Conservation (phyloP, 2,888 invertebrate genomes). For the Cephus spinipes region DNA sequence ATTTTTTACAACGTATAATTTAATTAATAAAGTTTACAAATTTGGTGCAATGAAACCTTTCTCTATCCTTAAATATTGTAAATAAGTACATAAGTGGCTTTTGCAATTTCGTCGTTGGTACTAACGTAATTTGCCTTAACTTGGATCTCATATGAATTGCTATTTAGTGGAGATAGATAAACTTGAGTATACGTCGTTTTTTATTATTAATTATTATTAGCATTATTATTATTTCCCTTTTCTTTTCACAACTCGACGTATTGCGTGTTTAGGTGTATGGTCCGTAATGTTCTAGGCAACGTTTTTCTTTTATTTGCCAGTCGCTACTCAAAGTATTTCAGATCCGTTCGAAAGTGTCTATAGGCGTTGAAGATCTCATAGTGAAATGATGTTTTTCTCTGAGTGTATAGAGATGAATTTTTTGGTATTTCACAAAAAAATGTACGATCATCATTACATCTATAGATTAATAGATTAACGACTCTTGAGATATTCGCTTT, state of each 20-base stretch:
- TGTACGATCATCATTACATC: neutral
- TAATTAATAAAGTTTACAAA: slow-evolving; percentile 54
- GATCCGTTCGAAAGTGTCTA: neutral
- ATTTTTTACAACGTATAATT: slow-evolving; percentile 50
- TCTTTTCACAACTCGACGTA: neutral
- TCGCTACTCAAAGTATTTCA: neutral
- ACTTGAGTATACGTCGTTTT: neutral
- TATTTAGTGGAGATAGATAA: neutral
- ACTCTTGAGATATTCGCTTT: no score
- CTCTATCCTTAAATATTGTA: slow-evolving; percentile 43
- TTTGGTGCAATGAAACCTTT: slow-evolving; percentile 49
- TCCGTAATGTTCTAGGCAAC: neutral
- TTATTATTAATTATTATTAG: neutral
- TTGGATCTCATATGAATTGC: neutral
- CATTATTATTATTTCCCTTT: neutral
- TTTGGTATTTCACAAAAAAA: neutral
- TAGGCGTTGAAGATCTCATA: neutral
- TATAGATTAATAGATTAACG: neutral
- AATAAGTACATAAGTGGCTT: slow-evolving; percentile 41
- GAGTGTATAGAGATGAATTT: neutral
- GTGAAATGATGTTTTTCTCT: neutral
- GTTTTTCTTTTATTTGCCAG: neutral
- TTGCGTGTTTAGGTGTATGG: neutral
- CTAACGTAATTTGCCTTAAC: neutral
- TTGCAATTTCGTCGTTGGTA: slow-evolving; percentile 9